phyloP scores from a whole-genome alignment of 1,140 invertebrate genomes.

The Chironomus striatipennis region DNA sequence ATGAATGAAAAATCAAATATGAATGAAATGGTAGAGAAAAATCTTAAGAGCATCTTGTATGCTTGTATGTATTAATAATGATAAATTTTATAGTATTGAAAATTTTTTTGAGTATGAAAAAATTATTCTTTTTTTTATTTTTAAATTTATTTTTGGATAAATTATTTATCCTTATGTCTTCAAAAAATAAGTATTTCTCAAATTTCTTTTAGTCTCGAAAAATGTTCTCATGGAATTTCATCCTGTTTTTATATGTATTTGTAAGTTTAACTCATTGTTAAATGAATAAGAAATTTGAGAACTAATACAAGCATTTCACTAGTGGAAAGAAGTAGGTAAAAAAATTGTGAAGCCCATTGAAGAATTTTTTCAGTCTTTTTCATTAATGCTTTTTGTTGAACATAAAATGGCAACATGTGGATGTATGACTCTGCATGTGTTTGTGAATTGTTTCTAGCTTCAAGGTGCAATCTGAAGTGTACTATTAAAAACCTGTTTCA shows the following conservation, averaged over 20 bases:
- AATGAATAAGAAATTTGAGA: background rate
- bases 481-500: constrained; percentile 21
- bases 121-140: no score
- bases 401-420: background rate
- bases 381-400: background rate
- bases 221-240: constrained; percentile 1
- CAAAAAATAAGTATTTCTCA: background rate
- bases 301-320: background rate
- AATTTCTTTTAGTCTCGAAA: background rate
- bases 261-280: background rate
- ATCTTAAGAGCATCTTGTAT: no score
- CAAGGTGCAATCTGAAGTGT: constrained; percentile 17
- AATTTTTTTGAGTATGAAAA: no score
- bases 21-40: no score
- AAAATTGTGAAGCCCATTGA: constrained; percentile 3
- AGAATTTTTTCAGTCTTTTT: background rate
- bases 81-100: no score
- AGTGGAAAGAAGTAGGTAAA: constrained; percentile 16
- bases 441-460: background rate
- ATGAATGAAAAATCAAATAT: no score
- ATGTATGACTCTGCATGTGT: background rate
- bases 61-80: no score
- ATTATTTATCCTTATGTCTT: no score
- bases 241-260: background rate
- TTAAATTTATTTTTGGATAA: no score